Percentiles rank a stretch among this genome's conserved stretches.
Evolutionary conservation across 2,113 vertebrate species (phyloP).

Genomic region (Siniperca chuatsi): DNA sequence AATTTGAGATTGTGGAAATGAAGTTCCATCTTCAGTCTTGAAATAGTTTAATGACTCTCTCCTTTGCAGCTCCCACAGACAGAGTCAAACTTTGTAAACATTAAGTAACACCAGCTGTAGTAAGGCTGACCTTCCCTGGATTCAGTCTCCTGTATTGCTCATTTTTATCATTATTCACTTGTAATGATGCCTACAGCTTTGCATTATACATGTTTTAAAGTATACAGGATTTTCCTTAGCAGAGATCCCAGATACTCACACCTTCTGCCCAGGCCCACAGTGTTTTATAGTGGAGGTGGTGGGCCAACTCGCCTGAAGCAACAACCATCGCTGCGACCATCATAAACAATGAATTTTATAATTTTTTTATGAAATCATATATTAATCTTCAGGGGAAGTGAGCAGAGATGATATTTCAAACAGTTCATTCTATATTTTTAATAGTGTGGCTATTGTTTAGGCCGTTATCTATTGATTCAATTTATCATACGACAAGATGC

Average conservation of each 20-base stretch:
- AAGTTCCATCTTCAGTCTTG: neutral
- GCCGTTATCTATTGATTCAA: neutral
- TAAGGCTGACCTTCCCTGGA: neutral
- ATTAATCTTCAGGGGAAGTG: neutral
- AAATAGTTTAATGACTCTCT: neutral
- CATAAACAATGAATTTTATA: neutral
- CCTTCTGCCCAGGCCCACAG: neutral
- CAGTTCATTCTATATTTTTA: neutral
- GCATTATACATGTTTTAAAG: constrained; percentile 4
- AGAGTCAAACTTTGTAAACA: neutral
- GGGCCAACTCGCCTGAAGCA: neutral
- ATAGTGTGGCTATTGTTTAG: neutral
- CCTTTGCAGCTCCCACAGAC: neutral
- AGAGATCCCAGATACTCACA: neutral
- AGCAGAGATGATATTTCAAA: neutral
- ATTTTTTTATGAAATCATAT: neutral
- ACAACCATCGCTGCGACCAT: neutral
- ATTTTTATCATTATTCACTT: neutral
- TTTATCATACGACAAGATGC: neutral
- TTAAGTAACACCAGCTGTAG: neutral
- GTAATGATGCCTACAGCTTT: neutral
- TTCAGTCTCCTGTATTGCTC: neutral
- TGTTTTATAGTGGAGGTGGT: neutral
- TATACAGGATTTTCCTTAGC: neutral
- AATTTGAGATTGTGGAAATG: neutral